phyloP scores from a whole-genome alignment of 2,113 vertebrate genomes.

The Caracal caracal region DNA sequence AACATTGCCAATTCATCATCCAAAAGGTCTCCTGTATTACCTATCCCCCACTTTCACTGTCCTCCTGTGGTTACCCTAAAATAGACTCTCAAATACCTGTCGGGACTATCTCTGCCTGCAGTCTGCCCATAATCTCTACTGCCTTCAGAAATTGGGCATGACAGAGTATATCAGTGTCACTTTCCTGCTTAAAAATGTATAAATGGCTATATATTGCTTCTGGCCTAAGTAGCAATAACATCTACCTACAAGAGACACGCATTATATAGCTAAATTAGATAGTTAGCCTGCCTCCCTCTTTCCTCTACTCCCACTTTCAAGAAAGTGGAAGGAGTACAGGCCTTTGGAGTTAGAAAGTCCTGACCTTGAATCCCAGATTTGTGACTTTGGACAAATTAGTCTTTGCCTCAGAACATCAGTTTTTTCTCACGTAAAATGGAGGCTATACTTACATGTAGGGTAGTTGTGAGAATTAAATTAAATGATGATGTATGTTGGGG shows the following conservation, averaged over 20 bases:
- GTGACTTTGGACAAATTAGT: not conserved
- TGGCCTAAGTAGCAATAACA: not conserved
- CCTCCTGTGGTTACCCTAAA: not conserved
- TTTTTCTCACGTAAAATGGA: not conserved
- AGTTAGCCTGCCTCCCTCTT: not conserved
- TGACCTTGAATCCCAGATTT: slow-evolving; percentile 4
- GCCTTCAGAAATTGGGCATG: not conserved
- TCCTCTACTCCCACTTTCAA: not conserved
- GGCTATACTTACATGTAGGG: not conserved
- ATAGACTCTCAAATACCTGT: not conserved
- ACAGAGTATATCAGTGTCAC: not conserved
- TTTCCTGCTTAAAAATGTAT: not conserved
- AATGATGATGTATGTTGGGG: not conserved
- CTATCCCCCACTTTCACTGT: not conserved
- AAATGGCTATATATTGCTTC: not conserved
- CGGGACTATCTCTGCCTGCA: not conserved
- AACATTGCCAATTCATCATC: not conserved
- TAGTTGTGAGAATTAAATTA: not conserved
- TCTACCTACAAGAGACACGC: not conserved
- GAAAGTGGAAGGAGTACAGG: not conserved
- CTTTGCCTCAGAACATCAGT: not conserved
- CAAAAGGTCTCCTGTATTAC: not conserved
- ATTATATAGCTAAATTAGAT: not conserved
- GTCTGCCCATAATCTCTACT: not conserved
- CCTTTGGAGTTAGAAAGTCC: not conserved